Conservation (phyloP, 2,888 invertebrate genomes). For the Esperia sulphurella region DNA sequence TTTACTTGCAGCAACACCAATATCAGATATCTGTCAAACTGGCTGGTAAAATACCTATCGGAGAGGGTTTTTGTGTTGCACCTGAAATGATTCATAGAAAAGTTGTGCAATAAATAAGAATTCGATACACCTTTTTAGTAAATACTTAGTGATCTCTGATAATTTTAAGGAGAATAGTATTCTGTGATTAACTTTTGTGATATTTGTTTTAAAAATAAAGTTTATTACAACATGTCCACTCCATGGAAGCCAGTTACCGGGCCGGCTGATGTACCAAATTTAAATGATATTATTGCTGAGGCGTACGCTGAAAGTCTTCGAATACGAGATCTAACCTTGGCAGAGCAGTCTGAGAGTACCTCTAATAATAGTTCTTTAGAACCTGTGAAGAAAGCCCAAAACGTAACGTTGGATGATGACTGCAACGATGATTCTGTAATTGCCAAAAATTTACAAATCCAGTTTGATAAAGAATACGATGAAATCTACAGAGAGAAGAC, state of each 20-base stretch:
- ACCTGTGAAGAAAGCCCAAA: slow-evolving; percentile 55
- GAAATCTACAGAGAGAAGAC: slow-evolving; percentile 87
- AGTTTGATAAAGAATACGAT: slow-evolving; percentile 93
- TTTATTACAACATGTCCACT: slow-evolving; percentile 57
- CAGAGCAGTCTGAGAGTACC: slow-evolving; percentile 42
- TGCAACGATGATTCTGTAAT: slow-evolving; percentile 86
- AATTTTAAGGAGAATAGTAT: too few species aligned
- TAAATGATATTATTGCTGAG: slow-evolving; percentile 95
- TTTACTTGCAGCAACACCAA: too few species aligned
- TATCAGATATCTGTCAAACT: too few species aligned
- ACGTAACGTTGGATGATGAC: slow-evolving; percentile 59
- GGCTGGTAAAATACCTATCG: too few species aligned
- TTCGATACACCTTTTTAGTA: too few species aligned
- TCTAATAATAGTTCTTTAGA: slow-evolving; percentile 54
- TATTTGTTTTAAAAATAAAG: slow-evolving; percentile 31
- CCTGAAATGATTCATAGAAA: too few species aligned
- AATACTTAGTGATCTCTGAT: too few species aligned
- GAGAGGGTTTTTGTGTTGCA: too few species aligned
- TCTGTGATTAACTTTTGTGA: slow-evolving; percentile 42
- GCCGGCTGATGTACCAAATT: slow-evolving; percentile 78
- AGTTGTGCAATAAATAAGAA: too few species aligned
- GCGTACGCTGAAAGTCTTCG: slow-evolving; percentile 89
- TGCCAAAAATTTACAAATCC: slow-evolving; percentile 93
- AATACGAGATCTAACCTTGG: slow-evolving; percentile 80
- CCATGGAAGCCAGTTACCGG: slow-evolving; percentile 84